Conservation (phyloP, 2,888 invertebrate genomes). For the Chydorus sphaericus region DNA sequence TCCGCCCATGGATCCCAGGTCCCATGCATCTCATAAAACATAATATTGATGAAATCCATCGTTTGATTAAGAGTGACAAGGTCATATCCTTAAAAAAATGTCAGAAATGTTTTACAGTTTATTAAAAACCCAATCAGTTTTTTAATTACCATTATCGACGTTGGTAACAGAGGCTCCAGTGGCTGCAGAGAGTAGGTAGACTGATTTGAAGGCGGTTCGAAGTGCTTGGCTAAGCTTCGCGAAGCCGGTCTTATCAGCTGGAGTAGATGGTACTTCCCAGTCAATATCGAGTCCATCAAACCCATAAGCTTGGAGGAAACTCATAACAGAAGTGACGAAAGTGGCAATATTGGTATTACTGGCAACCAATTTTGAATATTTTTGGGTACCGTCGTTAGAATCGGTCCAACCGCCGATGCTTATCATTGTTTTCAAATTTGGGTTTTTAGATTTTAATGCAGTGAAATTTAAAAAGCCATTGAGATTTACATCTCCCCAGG, state of each 20-base stretch:
- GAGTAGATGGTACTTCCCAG: conserved; percentile 46
- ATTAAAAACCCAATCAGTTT: too few species aligned
- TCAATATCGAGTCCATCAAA: conserved; percentile 88
- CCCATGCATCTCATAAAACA: conserved; percentile 84
- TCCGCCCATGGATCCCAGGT: conserved; percentile 87
- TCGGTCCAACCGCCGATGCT: conserved; percentile 32
- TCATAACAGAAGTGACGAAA: conserved; percentile 2
- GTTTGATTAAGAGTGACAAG: neutral
- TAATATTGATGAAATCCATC: conserved; percentile 49
- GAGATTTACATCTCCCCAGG: conserved; percentile 21
- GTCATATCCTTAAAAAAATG: too few species aligned
- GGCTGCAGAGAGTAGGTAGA: conserved; percentile 9
- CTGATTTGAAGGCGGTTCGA: conserved; percentile 7
- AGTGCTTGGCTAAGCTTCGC: conserved; percentile 10
- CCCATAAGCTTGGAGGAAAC: conserved; percentile 33
- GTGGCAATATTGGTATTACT: neutral
- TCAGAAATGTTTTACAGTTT: too few species aligned
- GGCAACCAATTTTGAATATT: neutral
- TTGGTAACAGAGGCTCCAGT: neutral
- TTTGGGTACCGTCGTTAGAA: conserved; percentile 23
- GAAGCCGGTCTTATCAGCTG: conserved; percentile 11
- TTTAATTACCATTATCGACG: neutral
- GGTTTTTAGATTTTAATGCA: conserved; percentile 25
- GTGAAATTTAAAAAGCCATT: conserved; percentile 18
- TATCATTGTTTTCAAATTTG: conserved; percentile 27